Percentiles rank a stretch among this genome's conserved stretches.
These are phyloP conservation scores for Chitala chitala DNA, from an alignment of 2,113 vertebrate species.

Conservation along the genomic window DNA sequence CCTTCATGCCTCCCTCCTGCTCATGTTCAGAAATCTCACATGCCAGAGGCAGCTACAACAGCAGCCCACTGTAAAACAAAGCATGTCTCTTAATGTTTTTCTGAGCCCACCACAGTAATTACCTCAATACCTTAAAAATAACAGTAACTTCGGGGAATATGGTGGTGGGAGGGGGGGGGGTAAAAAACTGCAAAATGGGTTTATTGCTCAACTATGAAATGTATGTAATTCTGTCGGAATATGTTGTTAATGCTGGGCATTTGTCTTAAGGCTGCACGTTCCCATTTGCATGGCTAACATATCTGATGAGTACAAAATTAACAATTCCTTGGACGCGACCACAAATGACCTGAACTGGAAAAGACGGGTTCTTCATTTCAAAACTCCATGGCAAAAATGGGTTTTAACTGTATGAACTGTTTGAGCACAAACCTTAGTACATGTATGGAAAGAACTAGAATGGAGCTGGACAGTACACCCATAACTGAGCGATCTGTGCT, in stretches of 20 bases:
- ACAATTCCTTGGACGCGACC: slow-evolving; percentile 41
- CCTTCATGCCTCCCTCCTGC: too few relatives aligned
- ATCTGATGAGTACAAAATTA: slow-evolving; percentile 39
- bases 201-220: not conserved
- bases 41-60: not conserved
- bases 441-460: not conserved
- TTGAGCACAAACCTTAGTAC: slow-evolving; percentile 37
- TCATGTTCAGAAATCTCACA: too few relatives aligned
- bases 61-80: not conserved
- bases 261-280: too few relatives aligned
- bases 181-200: not conserved
- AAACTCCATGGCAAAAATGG: slow-evolving; percentile 55
- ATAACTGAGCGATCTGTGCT: not conserved
- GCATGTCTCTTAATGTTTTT: not conserved
- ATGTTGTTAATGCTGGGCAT: not conserved
- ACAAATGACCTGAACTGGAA: slow-evolving; percentile 53
- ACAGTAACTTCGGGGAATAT: not conserved
- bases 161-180: not conserved
- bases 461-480: too few relatives aligned
- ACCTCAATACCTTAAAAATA: not conserved
- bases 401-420: slow-evolving; percentile 37
- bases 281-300: not conserved
- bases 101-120: not conserved
- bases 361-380: slow-evolving; percentile 45
- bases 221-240: not conserved